phyloP scores from a whole-genome alignment of 2,113 vertebrate species.

The Hydrochoerus hydrochaeris region DNA sequence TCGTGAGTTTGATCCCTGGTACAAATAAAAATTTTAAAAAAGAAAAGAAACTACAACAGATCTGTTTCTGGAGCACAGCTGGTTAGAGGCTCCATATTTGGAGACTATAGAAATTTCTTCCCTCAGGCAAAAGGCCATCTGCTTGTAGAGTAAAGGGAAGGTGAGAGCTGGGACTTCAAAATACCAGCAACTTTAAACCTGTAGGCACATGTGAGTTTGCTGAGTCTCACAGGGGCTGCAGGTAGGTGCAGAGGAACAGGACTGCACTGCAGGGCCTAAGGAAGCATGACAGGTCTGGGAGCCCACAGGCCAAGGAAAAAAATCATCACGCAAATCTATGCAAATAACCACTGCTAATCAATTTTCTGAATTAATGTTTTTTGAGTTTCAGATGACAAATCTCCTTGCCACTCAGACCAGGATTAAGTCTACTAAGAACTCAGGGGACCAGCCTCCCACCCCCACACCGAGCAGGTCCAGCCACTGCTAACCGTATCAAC shows the following conservation, averaged over 20 bases:
- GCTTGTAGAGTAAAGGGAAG: neutral
- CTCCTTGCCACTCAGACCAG: neutral
- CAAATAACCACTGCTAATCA: neutral
- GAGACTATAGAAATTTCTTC: conserved; percentile 12
- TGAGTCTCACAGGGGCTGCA: neutral
- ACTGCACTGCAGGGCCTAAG: neutral
- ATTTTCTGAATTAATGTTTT: conserved; percentile 18
- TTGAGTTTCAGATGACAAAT: conserved; percentile 6
- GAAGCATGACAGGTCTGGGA: neutral
- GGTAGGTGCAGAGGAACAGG: neutral
- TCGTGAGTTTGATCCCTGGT: too few relatives aligned
- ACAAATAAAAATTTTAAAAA: too few relatives aligned
- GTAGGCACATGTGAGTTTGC: neutral
- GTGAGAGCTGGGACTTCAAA: neutral
- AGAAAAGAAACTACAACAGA: neutral
- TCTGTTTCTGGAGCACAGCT: neutral
- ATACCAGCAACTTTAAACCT: neutral
- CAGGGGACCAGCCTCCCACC: neutral
- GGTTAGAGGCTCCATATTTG: neutral
- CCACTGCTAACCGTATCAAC: neutral
- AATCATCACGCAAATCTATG: neutral
- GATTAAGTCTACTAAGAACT: conserved; percentile 7
- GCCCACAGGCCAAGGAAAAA: neutral
- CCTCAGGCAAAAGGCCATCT: neutral
- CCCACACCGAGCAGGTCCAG: neutral